These are phyloP conservation scores for Karalla daura DNA, from an alignment of 2,797 vertebrate genomes.

Conservation along the genomic window DNA sequence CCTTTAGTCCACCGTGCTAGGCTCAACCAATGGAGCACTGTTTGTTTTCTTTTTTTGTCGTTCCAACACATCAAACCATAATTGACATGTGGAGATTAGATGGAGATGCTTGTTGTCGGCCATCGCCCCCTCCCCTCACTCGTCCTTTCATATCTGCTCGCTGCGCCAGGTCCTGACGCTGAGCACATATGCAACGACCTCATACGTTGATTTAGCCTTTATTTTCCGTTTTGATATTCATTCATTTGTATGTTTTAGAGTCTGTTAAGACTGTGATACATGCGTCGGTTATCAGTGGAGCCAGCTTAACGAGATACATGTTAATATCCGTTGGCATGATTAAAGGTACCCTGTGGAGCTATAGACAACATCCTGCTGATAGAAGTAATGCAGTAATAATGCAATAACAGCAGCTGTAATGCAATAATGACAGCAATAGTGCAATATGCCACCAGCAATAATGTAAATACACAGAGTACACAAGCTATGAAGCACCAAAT, in stretches of 20 bases:
- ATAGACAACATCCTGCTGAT: neutral
- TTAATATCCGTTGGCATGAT: neutral
- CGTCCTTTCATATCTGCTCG: conserved; percentile 64
- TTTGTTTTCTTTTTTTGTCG: conserved; percentile 35
- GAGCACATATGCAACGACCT: conserved; percentile 65
- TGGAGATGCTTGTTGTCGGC: conserved; percentile 28
- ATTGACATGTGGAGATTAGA: neutral
- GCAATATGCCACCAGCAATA: no score
- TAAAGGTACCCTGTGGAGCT: conserved; percentile 54
- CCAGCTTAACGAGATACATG: neutral
- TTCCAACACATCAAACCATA: conserved; percentile 40
- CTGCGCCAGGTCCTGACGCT: conserved; percentile 15
- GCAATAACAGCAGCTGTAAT: no score
- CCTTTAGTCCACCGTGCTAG: conserved; percentile 58
- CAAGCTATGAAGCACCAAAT: neutral
- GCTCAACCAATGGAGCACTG: conserved; percentile 22
- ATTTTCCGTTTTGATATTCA: conserved; percentile 28
- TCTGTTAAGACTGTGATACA: conserved; percentile 1
- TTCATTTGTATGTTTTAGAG: conserved; percentile 44
- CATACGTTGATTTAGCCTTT: conserved; percentile 51
- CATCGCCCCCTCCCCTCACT: conserved; percentile 30
- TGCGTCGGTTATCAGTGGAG: neutral
- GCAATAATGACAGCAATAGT: no score
- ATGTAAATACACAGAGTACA: neutral
- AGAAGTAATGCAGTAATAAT: no score